Evolutionary conservation across 2,797 vertebrate species (phyloP).

Genomic region (Thalassophryne amazonica): DNA sequence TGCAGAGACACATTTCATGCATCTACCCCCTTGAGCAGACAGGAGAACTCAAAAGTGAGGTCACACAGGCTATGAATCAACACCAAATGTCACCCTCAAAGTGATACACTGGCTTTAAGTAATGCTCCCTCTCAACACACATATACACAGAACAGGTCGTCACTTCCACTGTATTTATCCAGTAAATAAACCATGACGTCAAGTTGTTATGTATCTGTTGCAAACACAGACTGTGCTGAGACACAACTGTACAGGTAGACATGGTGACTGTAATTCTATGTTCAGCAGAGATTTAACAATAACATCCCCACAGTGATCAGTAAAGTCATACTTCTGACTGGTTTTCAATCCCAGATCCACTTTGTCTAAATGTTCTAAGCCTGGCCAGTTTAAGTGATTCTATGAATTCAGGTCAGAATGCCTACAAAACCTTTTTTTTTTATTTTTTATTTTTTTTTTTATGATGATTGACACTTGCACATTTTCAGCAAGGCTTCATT

Average conservation of each 20-base stretch:
- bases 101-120: slow-evolving; percentile 15
- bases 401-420: no score
- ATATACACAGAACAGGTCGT: slow-evolving; percentile 16
- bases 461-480: no score
- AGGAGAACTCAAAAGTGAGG: slow-evolving; percentile 27
- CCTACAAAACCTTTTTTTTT: no score
- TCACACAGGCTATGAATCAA: slow-evolving; percentile 23
- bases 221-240: slow-evolving; percentile 1
- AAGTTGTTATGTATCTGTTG: neutral
- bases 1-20: slow-evolving; percentile 35
- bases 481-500: no score
- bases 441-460: no score
- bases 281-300: neutral
- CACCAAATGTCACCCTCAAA: slow-evolving; percentile 50
- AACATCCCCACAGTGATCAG: neutral
- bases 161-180: no score
- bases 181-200: no score
- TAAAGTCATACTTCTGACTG: no score
- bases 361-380: no score
- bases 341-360: no score
- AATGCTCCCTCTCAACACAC: slow-evolving; percentile 2
- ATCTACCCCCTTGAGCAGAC: slow-evolving; percentile 16
- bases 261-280: neutral
- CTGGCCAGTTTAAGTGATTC: no score
- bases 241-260: no score